These are phyloP conservation scores for Tineola bisselliella DNA, from an alignment of 2,888 invertebrate genomes.

Conservation along the genomic window DNA sequence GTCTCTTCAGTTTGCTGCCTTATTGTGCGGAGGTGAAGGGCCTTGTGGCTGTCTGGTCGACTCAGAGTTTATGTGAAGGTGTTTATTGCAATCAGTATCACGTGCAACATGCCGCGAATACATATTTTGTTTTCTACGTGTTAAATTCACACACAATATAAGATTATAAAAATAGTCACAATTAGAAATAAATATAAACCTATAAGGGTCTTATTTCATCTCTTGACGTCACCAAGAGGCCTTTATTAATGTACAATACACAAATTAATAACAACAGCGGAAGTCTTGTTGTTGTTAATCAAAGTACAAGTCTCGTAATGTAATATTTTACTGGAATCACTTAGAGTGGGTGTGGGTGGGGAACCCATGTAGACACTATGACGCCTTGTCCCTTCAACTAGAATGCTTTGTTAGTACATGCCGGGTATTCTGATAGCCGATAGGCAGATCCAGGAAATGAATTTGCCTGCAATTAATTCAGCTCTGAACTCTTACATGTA, in stretches of 20 bases:
- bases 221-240: no score
- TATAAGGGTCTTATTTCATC: no score
- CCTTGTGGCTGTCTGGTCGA: neutral
- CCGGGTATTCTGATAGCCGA: no score
- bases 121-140: neutral
- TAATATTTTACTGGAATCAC: neutral
- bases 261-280: neutral
- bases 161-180: no score
- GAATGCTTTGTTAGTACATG: no score
- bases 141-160: no score
- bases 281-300: neutral
- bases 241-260: neutral
- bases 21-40: neutral
- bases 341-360: neutral
- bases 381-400: neutral
- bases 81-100: slow-evolving; percentile 1
- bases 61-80: neutral
- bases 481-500: no score
- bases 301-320: neutral
- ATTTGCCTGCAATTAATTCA: no score
- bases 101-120: neutral
- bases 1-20: neutral
- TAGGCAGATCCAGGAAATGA: no score
- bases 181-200: no score
- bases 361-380: neutral